A percentile compares a stretch with the other conserved stretches of the same genome.
These are phyloP conservation scores for Epinephelus malabaricus DNA, from an alignment of 2,797 vertebrate species.

Conservation along the genomic window DNA sequence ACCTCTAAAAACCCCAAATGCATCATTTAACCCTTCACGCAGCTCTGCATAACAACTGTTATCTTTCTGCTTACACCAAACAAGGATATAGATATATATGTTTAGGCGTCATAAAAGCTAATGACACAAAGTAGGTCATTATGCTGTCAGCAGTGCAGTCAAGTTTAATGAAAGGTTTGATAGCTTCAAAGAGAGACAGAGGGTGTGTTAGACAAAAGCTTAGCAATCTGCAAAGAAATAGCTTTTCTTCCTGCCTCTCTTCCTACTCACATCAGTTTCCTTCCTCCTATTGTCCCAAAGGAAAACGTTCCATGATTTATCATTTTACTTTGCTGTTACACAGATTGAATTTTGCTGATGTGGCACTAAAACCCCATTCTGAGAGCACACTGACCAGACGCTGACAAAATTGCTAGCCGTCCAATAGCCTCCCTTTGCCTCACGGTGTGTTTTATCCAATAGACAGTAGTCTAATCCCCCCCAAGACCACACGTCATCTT, in stretches of 20 bases:
- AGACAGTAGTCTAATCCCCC: slow-evolving; percentile 2
- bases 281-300: slow-evolving; percentile 34
- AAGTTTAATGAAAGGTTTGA: slow-evolving; percentile 22
- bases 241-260: slow-evolving; percentile 5
- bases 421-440: not conserved
- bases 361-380: slow-evolving; percentile 30
- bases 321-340: slow-evolving; percentile 10
- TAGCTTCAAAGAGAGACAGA: slow-evolving; percentile 12
- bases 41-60: not conserved
- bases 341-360: slow-evolving; percentile 42
- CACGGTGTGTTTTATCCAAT: not conserved
- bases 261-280: not conserved
- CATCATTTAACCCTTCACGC: slow-evolving; percentile 28
- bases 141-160: slow-evolving; percentile 18
- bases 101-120: slow-evolving; percentile 14
- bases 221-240: slow-evolving; percentile 34
- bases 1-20: slow-evolving; percentile 37
- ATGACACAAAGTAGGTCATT: slow-evolving; percentile 57
- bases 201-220: slow-evolving; percentile 17
- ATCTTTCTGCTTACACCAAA: not conserved
- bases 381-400: slow-evolving; percentile 35
- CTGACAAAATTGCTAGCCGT: slow-evolving; percentile 41
- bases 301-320: slow-evolving; percentile 39
- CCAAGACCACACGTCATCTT: not conserved
- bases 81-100: not conserved